Conservation (phyloP, 92 coral and sea anemone genomes). For the Umimayanthus kanabou region DNA sequence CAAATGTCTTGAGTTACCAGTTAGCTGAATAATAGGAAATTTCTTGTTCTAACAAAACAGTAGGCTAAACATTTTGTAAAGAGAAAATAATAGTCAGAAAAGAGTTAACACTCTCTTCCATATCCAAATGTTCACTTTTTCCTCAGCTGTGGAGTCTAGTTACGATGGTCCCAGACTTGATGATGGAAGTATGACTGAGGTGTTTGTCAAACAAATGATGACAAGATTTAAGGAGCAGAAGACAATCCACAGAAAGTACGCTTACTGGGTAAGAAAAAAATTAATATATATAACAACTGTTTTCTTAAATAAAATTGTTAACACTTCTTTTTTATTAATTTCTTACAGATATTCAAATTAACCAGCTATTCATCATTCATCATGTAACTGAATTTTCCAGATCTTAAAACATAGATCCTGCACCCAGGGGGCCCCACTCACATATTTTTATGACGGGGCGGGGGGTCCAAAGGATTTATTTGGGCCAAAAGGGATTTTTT, state of each 20-base stretch:
- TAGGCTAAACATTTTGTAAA: too few species aligned
- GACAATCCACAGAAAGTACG: conserved; percentile 90
- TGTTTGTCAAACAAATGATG: conserved; percentile 80
- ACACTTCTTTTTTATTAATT: not conserved
- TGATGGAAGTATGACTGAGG: conserved; percentile 77
- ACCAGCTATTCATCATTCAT: too few species aligned
- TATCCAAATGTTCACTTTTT: not conserved
- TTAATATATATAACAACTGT: not conserved
- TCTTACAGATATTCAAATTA: too few species aligned
- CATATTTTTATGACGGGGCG: too few species aligned
- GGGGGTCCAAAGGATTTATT: too few species aligned
- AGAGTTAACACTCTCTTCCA: not conserved
- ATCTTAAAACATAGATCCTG: too few species aligned
- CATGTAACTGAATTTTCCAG: too few species aligned
- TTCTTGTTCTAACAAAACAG: too few species aligned
- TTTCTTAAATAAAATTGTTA: not conserved
- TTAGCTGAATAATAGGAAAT: too few species aligned
- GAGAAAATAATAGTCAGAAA: not conserved
- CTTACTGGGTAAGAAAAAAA: conserved; percentile 73
- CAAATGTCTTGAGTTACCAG: too few species aligned
- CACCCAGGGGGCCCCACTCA: too few species aligned
- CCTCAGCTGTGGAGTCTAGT: conserved; percentile 78
- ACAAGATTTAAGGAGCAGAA: conserved; percentile 87
- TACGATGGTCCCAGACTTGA: conserved; percentile 89
- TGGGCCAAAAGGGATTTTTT: too few species aligned